Conservation (phyloP, 2,113 vertebrate species). For the Mellivora capensis region DNA sequence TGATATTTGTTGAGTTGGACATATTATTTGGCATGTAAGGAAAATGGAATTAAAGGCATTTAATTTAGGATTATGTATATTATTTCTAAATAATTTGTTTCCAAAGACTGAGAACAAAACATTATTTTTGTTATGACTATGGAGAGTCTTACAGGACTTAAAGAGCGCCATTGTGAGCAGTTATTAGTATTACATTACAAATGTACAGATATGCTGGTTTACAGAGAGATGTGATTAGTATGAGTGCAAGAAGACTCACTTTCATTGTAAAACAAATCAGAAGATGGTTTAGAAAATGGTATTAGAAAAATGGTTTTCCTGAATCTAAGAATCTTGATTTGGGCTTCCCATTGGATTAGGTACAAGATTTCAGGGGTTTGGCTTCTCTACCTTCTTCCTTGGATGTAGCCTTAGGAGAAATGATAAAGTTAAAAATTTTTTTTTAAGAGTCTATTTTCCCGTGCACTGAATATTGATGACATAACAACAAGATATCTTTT, state of each 20-base stretch:
- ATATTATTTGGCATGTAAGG: background rate
- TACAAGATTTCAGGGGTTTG: background rate
- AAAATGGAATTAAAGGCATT: slow-evolving; percentile 7
- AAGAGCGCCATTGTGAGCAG: background rate
- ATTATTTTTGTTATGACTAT: background rate
- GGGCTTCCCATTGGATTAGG: background rate
- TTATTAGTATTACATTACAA: background rate
- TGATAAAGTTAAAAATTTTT: background rate
- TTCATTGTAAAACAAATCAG: background rate
- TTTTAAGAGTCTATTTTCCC: background rate
- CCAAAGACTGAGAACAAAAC: background rate
- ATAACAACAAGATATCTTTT: slow-evolving; percentile 21
- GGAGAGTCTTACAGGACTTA: background rate
- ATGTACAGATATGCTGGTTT: background rate
- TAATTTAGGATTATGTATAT: background rate
- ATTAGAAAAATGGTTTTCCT: background rate
- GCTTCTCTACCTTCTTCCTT: background rate
- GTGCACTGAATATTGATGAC: background rate
- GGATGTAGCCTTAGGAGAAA: slow-evolving; percentile 7
- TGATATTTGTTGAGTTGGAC: background rate
- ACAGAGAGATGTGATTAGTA: background rate
- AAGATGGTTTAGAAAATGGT: background rate
- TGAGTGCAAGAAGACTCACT: background rate
- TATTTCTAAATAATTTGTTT: slow-evolving; percentile 14
- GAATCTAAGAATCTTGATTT: slow-evolving; percentile 11